Base-by-base conservation (phyloP, 2,113 vertebrate genomes). In the Gavialis gangeticus region DNA sequence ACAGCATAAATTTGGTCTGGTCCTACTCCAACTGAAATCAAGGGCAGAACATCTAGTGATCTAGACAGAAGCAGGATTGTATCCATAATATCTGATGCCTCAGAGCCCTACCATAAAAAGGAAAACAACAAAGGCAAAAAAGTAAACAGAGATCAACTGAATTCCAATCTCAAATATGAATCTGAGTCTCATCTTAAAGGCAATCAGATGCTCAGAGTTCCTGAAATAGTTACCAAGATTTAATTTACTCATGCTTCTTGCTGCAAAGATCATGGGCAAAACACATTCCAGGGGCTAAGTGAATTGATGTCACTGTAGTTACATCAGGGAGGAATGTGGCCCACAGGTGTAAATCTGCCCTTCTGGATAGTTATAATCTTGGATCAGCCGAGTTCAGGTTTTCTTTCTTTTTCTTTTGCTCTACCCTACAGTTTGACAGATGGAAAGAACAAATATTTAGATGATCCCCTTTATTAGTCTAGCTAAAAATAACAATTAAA, bases 371-470 rank as follows among this genome's bases (percentile, higher is more conserved):
- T 21, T 37, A 71, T 71, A 37, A 71, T n/a, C 34, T 37, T 34
- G 34, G 34, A 71, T 34, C 34, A 71, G 30, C 34, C 5, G 30
- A 28, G 75, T 80, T 84, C 82, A 84, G 16, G 28, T 5, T 25
- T 94, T 91, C 4, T 71, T 89, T 88, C 21, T 34, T 54, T 87
- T 57, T 24, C 34, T 87, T 95, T 94, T 77, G 14, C 89, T 91
- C 75, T 85, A 37, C 22, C 13, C 4, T 91, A 80, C 82, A 64
- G 10, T 64, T 75, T 73, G 84, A 81, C 7, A 85, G 79, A 79
- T 94, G 77, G 21, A 57, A 78, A n/a, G 25, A 88, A 84, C 58
- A 91, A 46, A 75, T 60, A 83, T 27, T 16, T 17, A 6, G 63
- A 28, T 83, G 3, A 4, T 87, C 9, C 59, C 27, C 91, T 88